Evolutionary conservation across 2,888 invertebrate genomes (phyloP).

Genomic region (Steinernema carpocapsae): DNA sequence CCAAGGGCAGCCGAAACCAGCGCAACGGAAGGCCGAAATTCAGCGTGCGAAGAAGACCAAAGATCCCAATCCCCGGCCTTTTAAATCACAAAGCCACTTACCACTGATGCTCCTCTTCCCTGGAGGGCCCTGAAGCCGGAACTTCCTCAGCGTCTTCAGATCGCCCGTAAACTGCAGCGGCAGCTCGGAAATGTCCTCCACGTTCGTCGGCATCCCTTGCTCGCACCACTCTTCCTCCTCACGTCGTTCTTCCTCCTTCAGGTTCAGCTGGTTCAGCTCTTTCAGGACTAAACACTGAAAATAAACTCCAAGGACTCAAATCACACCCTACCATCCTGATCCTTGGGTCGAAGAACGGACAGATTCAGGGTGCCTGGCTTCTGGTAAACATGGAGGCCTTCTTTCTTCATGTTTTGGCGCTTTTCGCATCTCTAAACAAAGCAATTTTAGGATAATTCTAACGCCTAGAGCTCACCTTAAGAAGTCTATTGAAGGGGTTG

Average conservation of each 20-base stretch:
- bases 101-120: constrained; percentile 18
- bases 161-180: constrained; percentile 14
- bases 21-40: no score
- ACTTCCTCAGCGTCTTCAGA: background rate
- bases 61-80: no score
- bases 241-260: background rate
- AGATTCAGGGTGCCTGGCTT: background rate
- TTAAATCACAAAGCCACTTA: background rate
- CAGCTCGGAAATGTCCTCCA: constrained; percentile 5
- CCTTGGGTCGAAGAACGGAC: background rate
- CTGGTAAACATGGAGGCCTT: background rate
- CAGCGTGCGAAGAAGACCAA: no score
- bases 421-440: constrained; percentile 5
- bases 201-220: constrained; percentile 19
- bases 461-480: background rate
- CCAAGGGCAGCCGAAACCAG: no score
- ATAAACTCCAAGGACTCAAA: no score
- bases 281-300: background rate
- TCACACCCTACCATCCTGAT: background rate
- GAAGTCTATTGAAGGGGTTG: background rate
- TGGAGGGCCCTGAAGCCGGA: constrained; percentile 3
- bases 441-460: background rate
- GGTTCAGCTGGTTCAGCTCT: background rate
- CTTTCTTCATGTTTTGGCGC: background rate
- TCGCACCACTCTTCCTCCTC: constrained; percentile 21